Base-by-base conservation (phyloP, 1,140 invertebrate genomes). In the Bombus sylvicola region DNA sequence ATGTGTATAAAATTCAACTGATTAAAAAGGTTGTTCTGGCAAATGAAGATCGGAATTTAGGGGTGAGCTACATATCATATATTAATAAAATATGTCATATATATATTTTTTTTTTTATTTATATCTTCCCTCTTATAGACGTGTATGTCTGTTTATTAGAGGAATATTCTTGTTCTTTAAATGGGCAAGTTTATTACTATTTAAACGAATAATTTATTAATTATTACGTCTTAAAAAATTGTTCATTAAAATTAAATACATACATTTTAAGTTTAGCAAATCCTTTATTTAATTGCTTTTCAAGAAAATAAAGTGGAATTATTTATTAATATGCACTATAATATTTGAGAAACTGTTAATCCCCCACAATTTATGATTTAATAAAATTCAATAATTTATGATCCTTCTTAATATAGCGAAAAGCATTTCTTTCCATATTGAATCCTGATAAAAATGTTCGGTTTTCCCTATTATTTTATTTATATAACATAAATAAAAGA, bases 11-110 rank as follows among this genome's bases (percentile, higher is more conserved):
- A 59, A 43, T 59, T 34, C 28, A n/a, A 3, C 25, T 9, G 4
- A 9, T 28, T 34, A 22, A 43, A 39, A 66, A 59, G 53, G 2
- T 59, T 73, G 37, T n/a, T 75, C 13, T 13, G 31, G 53, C 10
- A 64, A 18, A 62, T 34, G 39, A 59, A 75, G 22, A n/a, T 57
- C 34, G 37, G 5, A 59, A n/a, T 37, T 34, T 68, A 37, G 41
- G 10, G 59, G 74, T 86, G n/a, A 83, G 57, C 53, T 41, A 72
- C 12, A 37, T 34, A 64, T 74, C 28, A 57, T 53, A 68, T 66
- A 6, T 62, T 34, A 34, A 87, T 76, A 34, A 84, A 84, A 71
- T 13, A 22, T 6, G 31, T 22, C 6, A 53, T 22, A 74, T 34
- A 25, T 34, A 3, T 3, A 10, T 31, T 22, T 31, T 1, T 3